These are phyloP conservation scores for Eucriotettix oculatus DNA, from an alignment of 2,888 invertebrate species.

Conservation along the genomic window DNA sequence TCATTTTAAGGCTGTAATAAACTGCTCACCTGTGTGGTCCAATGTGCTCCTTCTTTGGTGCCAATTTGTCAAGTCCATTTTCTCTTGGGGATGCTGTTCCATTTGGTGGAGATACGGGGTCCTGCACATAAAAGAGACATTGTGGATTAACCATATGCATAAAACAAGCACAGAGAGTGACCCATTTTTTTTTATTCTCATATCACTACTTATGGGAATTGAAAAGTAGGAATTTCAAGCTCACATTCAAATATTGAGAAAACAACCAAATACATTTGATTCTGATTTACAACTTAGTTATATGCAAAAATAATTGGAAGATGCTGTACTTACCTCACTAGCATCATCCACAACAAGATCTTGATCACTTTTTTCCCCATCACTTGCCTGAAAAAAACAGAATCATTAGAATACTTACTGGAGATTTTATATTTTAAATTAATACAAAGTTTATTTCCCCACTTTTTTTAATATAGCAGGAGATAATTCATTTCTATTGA, in stretches of 20 bases:
- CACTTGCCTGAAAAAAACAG: constrained; percentile 42
- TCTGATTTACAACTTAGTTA: neutral
- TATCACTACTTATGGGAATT: neutral
- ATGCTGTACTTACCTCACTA: constrained; percentile 42
- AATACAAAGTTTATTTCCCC: no score
- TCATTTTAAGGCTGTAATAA: no score
- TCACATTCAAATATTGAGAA: neutral
- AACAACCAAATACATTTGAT: neutral
- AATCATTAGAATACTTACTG: neutral
- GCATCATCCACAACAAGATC: constrained; percentile 91
- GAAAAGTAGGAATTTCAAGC: neutral
- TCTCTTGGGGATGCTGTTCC: constrained; percentile 81
- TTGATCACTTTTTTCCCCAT: constrained; percentile 75
- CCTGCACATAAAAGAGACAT: constrained; percentile 24
- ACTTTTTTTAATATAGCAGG: no score
- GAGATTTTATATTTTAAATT: no score
- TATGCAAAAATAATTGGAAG: neutral
- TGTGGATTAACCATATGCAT: neutral
- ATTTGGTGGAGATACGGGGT: constrained; percentile 69
- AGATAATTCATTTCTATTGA: no score
- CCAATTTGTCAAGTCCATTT: constrained; percentile 67
- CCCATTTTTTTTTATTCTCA: neutral
- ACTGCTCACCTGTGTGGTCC: constrained; percentile 48
- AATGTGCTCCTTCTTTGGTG: constrained; percentile 54
- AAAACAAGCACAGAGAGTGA: neutral